phyloP scores from a whole-genome alignment of 1,140 invertebrate genomes.

The Formica exsecta region DNA sequence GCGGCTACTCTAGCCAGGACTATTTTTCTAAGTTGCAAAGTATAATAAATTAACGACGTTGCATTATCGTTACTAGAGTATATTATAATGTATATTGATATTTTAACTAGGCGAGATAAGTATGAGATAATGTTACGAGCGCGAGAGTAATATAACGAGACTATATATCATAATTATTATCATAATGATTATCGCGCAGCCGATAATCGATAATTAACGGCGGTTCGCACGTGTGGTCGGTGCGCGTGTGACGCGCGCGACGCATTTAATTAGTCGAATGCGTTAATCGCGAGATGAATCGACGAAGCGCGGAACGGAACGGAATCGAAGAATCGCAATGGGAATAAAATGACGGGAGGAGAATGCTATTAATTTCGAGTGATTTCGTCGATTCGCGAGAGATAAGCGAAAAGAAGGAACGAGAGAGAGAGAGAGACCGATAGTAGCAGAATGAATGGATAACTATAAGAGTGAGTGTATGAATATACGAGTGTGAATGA shows the following conservation, averaged over 20 bases:
- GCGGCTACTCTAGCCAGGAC: slow-evolving; percentile 79
- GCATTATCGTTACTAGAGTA: slow-evolving; percentile 87
- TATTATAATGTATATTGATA: slow-evolving; percentile 83
- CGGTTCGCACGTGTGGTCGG: slow-evolving; percentile 70
- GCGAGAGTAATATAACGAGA: slow-evolving; percentile 71
- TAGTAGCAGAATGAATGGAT: slow-evolving; percentile 3
- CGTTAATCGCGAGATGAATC: slow-evolving; percentile 43
- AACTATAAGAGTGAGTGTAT: slow-evolving; percentile 47
- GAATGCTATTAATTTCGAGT: slow-evolving; percentile 1
- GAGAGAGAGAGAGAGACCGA: background rate
- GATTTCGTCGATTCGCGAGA: slow-evolving; percentile 53
- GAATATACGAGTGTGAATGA: slow-evolving; percentile 36
- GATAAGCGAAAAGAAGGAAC: background rate
- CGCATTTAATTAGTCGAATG: slow-evolving; percentile 54
- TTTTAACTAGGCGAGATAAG: slow-evolving; percentile 83
- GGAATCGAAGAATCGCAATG: background rate
- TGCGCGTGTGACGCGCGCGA: slow-evolving; percentile 54
- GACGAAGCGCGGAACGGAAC: background rate
- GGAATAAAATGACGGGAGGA: background rate
- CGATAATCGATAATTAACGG: slow-evolving; percentile 48
- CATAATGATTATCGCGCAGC: slow-evolving; percentile 46
- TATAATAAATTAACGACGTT: slow-evolving; percentile 86
- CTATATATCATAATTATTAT: slow-evolving; percentile 68
- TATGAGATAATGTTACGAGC: slow-evolving; percentile 79
- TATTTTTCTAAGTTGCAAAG: slow-evolving; percentile 87